Evolutionary conservation across 2,888 invertebrate genomes (phyloP).

Genomic region (Meteorus colon): DNA sequence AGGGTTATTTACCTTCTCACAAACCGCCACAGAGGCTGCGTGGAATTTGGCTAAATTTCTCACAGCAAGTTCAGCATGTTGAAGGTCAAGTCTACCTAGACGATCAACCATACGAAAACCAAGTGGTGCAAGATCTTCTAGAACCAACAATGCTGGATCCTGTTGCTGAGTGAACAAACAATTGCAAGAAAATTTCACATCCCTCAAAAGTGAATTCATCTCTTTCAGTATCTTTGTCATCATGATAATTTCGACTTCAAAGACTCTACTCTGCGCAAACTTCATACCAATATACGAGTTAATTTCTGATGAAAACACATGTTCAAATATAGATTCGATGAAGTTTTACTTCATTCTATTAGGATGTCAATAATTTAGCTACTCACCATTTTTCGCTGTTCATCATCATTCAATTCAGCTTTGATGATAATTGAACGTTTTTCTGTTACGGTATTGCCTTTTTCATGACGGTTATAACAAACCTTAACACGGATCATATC

Average conservation of each 20-base stretch:
- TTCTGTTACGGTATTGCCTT: slow-evolving; percentile 50
- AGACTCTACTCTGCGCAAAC: slow-evolving; percentile 56
- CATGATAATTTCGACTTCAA: slow-evolving; percentile 59
- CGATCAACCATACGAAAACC: slow-evolving; percentile 76
- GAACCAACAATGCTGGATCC: slow-evolving; percentile 70
- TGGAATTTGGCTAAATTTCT: slow-evolving; percentile 76
- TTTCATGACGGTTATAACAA: slow-evolving; percentile 54
- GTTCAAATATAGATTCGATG: neutral
- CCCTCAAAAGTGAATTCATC: slow-evolving; percentile 62
- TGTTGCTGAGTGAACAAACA: slow-evolving; percentile 64
- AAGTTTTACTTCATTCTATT: neutral
- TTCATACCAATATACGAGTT: slow-evolving; percentile 39
- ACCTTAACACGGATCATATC: slow-evolving; percentile 63
- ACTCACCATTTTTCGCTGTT: slow-evolving; percentile 67
- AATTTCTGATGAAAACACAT: neutral
- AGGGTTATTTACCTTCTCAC: slow-evolving; percentile 73
- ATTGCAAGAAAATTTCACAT: slow-evolving; percentile 59
- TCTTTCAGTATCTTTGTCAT: slow-evolving; percentile 62
- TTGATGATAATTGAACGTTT: slow-evolving; percentile 64
- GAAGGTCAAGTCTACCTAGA: slow-evolving; percentile 75
- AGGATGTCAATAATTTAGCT: neutral
- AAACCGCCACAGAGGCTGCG: slow-evolving; percentile 75
- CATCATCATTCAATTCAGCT: slow-evolving; percentile 71
- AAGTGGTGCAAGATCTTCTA: slow-evolving; percentile 76
- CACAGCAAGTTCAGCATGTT: slow-evolving; percentile 75